Evolutionary conservation across 2,113 vertebrate genomes (phyloP).

Genomic region (Pterocles gutturalis): DNA sequence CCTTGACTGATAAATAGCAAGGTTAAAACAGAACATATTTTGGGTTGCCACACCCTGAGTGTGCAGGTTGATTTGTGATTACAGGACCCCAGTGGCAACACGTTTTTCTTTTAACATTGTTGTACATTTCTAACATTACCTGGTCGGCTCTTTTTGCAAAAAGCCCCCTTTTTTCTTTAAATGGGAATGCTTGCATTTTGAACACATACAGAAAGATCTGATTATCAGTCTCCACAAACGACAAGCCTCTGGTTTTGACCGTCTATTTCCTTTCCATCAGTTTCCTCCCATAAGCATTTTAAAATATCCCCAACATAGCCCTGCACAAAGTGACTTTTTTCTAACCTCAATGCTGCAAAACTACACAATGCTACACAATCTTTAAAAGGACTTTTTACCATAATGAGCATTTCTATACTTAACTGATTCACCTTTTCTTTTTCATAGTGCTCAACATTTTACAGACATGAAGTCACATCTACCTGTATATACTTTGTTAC

Average conservation of each 20-base stretch:
- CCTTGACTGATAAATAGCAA: neutral
- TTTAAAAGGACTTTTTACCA: neutral
- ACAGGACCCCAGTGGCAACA: neutral
- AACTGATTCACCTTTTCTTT: neutral
- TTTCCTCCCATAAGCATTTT: neutral
- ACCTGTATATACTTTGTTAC: neutral
- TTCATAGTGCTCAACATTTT: neutral
- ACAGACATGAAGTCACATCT: neutral
- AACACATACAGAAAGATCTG: neutral
- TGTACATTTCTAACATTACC: neutral
- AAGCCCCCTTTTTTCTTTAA: neutral
- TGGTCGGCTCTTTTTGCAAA: fast-evolving
- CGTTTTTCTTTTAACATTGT: neutral
- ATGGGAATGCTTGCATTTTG: neutral
- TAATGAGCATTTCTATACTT: neutral
- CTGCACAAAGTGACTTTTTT: neutral
- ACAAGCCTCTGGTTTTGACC: neutral
- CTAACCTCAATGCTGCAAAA: neutral
- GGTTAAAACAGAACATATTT: neutral
- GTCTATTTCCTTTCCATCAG: neutral
- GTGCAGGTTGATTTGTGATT: neutral
- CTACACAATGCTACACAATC: neutral
- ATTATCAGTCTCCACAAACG: neutral
- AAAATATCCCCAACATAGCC: neutral
- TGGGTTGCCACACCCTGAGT: neutral